phyloP scores from a whole-genome alignment of 1,140 invertebrate genomes.

The Xylocopa sonorina region DNA sequence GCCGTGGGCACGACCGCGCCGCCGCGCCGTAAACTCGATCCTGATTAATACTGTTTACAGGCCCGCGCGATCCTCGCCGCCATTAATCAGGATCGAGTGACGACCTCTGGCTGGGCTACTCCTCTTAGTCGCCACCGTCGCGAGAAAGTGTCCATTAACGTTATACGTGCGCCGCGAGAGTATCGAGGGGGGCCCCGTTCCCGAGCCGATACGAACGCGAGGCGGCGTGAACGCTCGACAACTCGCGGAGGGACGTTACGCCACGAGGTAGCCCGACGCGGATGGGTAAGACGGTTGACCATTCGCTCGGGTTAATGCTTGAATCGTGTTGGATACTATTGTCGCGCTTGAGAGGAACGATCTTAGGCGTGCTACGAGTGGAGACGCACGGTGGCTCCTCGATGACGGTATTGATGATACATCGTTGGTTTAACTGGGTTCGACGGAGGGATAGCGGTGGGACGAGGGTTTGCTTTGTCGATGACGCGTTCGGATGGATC shows the following conservation, averaged over 20 bases:
- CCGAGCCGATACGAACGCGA: slow-evolving; percentile 8
- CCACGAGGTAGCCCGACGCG: too few relatives aligned
- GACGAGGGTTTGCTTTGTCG: neutral
- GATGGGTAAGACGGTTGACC: too few relatives aligned
- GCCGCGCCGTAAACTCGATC: slow-evolving; percentile 70
- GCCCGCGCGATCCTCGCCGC: slow-evolving; percentile 57
- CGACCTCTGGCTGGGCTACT: slow-evolving; percentile 59
- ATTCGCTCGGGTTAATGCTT: slow-evolving; percentile 38
- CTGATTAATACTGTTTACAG: slow-evolving; percentile 76
- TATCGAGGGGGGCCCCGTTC: slow-evolving; percentile 11
- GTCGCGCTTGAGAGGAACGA: neutral
- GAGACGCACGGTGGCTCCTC: neutral
- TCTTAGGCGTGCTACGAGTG: neutral
- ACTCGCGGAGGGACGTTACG: too few relatives aligned
- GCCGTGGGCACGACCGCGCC: slow-evolving; percentile 58
- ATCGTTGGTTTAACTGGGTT: slow-evolving; percentile 12
- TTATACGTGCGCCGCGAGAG: slow-evolving; percentile 23
- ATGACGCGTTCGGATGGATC: too few relatives aligned
- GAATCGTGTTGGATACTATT: slow-evolving; percentile 26
- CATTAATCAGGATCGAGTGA: slow-evolving; percentile 75
- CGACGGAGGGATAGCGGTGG: neutral
- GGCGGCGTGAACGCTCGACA: too few relatives aligned
- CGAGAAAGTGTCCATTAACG: slow-evolving; percentile 48
- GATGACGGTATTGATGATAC: neutral
- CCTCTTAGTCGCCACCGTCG: slow-evolving; percentile 20